Percentiles rank a stretch among this genome's conserved stretches.
phyloP scores from a whole-genome alignment of 2,113 vertebrate species.

The Lepisosteus oculatus region DNA sequence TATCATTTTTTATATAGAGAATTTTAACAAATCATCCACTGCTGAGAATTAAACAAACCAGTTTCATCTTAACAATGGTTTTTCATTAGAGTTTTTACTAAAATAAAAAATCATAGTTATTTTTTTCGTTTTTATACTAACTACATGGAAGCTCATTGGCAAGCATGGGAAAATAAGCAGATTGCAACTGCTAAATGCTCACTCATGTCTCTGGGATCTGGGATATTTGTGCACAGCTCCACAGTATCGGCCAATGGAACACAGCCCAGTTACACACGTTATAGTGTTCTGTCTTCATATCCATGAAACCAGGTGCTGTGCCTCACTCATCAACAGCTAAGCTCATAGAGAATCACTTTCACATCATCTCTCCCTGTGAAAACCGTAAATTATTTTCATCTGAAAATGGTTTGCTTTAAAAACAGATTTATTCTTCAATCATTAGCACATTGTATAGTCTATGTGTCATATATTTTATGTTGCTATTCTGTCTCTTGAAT shows the following conservation, averaged over 20 bases:
- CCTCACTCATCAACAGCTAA: too few species aligned
- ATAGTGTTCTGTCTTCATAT: too few species aligned
- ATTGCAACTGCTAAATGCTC: neutral
- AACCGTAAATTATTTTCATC: too few species aligned
- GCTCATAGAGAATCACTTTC: too few species aligned
- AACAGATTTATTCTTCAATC: too few species aligned
- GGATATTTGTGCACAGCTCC: neutral
- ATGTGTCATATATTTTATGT: too few species aligned
- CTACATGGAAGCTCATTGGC: neutral
- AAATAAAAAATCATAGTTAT: conserved; percentile 19
- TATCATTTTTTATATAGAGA: conserved; percentile 18
- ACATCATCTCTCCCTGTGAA: too few species aligned
- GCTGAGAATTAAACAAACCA: conserved; percentile 26
- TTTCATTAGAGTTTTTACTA: conserved; percentile 21
- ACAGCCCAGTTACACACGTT: too few species aligned
- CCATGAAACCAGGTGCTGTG: too few species aligned
- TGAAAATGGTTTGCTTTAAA: too few species aligned
- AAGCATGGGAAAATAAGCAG: neutral
- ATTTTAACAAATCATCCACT: conserved; percentile 20
- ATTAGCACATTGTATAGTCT: too few species aligned
- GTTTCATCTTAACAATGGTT: conserved; percentile 27
- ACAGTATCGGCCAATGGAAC: neutral
- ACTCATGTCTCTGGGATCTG: neutral
- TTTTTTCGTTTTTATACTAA: neutral
- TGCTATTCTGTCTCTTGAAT: neutral